These are phyloP conservation scores for Bombus haemorrhoidalis DNA, from an alignment of 1,140 invertebrate genomes.

Conservation along the genomic window DNA sequence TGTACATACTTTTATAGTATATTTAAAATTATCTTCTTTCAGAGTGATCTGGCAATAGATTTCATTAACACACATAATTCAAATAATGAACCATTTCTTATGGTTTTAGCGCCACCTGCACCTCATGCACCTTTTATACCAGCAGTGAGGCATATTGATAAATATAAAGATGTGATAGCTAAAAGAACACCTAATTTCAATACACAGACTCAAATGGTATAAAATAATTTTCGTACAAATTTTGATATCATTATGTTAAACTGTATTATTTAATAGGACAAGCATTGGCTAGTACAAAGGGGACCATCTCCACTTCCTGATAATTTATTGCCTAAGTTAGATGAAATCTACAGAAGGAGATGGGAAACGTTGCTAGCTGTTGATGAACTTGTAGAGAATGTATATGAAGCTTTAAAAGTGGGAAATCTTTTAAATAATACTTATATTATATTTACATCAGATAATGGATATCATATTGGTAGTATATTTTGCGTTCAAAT, in stretches of 20 bases:
- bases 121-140: constrained; percentile 93
- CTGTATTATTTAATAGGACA: constrained; percentile 83
- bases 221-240: not conserved
- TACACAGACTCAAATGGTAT: constrained; percentile 68
- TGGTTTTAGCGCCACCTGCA: constrained; percentile 92
- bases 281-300: constrained; percentile 91
- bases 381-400: constrained; percentile 90
- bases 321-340: constrained; percentile 84
- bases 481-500: constrained; percentile 40
- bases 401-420: constrained; percentile 84
- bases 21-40: constrained; percentile 35
- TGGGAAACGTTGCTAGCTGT: constrained; percentile 92
- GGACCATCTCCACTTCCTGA: constrained; percentile 85
- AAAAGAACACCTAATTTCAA: constrained; percentile 91
- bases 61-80: constrained; percentile 83
- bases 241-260: not conserved
- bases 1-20: not conserved
- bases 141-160: constrained; percentile 87
- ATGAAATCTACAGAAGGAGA: constrained; percentile 87
- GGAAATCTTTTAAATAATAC: constrained; percentile 87
- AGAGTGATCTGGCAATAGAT: constrained; percentile 83
- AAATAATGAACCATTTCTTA: constrained; percentile 87
- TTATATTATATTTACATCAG: constrained; percentile 92
- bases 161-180: constrained; percentile 85
- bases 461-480: constrained; percentile 95